Evolutionary conservation across 2,113 vertebrate species (phyloP).

Genomic region (Antennarius striatus): DNA sequence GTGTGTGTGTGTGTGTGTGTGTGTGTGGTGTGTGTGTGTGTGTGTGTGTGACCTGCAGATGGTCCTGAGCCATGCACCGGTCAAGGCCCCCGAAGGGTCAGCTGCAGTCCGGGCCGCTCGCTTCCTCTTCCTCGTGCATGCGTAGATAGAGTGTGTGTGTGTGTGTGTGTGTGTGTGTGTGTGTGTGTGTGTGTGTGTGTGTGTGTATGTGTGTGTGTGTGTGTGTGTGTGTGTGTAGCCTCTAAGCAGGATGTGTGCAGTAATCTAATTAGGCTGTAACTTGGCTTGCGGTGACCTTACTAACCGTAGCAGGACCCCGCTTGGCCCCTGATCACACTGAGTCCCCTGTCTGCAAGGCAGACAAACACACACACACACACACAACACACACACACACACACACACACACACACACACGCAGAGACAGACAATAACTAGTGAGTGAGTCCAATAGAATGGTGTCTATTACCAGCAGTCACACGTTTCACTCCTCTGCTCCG

Average conservation of each 20-base stretch:
- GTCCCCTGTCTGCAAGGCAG: constrained; percentile 48
- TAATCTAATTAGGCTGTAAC: constrained; percentile 80
- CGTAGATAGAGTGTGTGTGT: constrained; percentile 5
- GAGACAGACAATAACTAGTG: background rate
- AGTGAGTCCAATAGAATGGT: background rate
- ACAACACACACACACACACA: constrained; percentile 15
- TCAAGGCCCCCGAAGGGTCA: constrained; percentile 75
- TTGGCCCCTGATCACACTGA: constrained; percentile 61
- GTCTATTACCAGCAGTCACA: constrained; percentile 9
- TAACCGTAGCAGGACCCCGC: constrained; percentile 53
- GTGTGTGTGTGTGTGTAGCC: constrained; percentile 40
- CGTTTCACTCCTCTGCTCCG: too few species aligned
- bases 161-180: constrained; percentile 11
- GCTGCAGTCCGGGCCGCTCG: constrained; percentile 28
- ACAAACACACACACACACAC: constrained; percentile 24
- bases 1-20: constrained; percentile 15
- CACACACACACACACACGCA: constrained; percentile 1
- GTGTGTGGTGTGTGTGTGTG: constrained; percentile 30
- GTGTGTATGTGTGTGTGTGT: constrained; percentile 15
- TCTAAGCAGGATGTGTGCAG: constrained; percentile 65
- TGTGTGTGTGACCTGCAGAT: constrained; percentile 63
- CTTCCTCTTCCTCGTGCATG: constrained; percentile 43
- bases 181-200: constrained; percentile 7
- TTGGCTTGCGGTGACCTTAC: constrained; percentile 60
- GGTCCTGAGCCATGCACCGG: constrained; percentile 54